Evolutionary conservation across 2,888 invertebrate species (phyloP), one percentile per base, ranked within the genome.

Genomic region (Diarsia brunnea): DNA sequence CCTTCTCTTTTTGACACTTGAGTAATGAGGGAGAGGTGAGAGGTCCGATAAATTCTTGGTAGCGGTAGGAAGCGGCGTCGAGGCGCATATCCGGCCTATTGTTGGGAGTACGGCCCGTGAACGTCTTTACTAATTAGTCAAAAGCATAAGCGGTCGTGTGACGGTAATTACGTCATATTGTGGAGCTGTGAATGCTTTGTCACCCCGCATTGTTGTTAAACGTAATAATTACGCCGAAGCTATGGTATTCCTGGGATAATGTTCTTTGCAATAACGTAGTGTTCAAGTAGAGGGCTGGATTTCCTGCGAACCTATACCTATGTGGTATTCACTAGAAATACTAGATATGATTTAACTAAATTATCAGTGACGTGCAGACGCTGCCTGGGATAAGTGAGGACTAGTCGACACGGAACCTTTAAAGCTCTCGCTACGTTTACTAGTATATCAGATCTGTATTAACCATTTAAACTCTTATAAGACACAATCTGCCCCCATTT

Each of bases 21-120:
- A 89, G 75, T 89, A 90, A 88, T 68, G 90, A 92, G 75, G 70
- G 86, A 84, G 86, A 90, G 84, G 82, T 79, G 60, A 79, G 82
- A 86, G 84, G 75, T 88, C 86, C 84, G 88, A 89, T 89, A 87
- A 89, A 90, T 89, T 88, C 88, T 81, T 82, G 78, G 85, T 79
- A 85, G 88, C 85, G 85, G 86, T 90, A 93, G 94, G 95, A 95
- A 95, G 92, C 89, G 93, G 93, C 93, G 92, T 92, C 92, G 90
- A 92, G 92, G 92, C 95, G 93, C 90, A 91, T 92, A 93, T 95
- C 95, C 95, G 92, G 92, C 87, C 89, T 82, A 92, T 93, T 92
- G 90, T 92, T 89, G 87, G 87, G 90, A 90, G 90, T 90, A 91
- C 89, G 89, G 89, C 90, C 89, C 91, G 92, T 90, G 87, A 90